Evolutionary conservation across 2,797 vertebrate genomes (phyloP).

Genomic region (Sciurus carolinensis): DNA sequence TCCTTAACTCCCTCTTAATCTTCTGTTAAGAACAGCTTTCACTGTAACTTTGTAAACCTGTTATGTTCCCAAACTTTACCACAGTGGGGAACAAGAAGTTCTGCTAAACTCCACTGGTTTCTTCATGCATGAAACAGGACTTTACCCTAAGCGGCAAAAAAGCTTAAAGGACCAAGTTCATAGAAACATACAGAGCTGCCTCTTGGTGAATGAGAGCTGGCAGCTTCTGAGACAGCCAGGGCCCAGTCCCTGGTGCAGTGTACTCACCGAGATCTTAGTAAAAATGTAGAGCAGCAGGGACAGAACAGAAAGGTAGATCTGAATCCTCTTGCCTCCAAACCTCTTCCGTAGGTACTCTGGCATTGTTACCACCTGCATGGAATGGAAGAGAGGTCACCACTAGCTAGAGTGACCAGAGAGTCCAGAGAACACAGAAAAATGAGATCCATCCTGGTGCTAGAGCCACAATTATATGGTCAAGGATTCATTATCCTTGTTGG

Average conservation of each 20-base stretch:
- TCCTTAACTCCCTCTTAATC: background rate
- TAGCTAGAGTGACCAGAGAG: background rate
- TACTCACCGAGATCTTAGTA: conserved; percentile 99
- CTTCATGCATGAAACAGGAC: conserved; percentile 1
- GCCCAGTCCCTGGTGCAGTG: accelerated
- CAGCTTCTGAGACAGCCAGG: background rate
- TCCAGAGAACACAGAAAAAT: background rate
- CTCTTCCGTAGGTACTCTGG: conserved; percentile 97
- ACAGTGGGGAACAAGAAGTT: background rate
- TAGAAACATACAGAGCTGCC: background rate
- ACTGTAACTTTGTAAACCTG: background rate
- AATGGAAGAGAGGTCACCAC: background rate
- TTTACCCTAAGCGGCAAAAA: background rate
- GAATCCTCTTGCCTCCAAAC: conserved; percentile 96
- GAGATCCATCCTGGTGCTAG: background rate
- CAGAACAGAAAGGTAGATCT: conserved; percentile 96
- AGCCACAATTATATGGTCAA: background rate
- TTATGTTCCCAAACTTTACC: background rate
- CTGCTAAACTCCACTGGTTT: background rate
- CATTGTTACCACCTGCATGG: conserved; percentile 96
- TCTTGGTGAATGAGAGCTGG: background rate
- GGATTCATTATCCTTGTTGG: background rate
- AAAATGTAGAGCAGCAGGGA: conserved; percentile 96
- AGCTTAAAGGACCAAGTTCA: background rate
- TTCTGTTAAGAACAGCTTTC: conserved; percentile 19